Conservation (phyloP, 1,140 invertebrate species). For the Popillia japonica region DNA sequence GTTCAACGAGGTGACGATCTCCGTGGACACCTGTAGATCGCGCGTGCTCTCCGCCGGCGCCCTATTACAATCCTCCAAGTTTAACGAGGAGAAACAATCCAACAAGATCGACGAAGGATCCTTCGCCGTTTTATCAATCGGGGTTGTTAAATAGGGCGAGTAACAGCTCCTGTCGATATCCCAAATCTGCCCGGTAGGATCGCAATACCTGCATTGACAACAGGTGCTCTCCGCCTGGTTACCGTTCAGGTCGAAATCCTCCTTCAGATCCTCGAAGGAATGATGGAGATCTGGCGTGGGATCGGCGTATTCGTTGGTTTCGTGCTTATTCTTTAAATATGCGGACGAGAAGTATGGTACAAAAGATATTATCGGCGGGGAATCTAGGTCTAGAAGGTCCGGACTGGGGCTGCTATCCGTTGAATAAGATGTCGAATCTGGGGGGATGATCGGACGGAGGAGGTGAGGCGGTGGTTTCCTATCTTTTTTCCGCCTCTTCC, state of each 20-base stretch:
- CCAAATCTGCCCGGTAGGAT: conserved; percentile 80
- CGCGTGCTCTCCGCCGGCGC: conserved; percentile 58
- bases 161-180: conserved; percentile 69
- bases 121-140: conserved; percentile 37
- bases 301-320: too few species aligned
- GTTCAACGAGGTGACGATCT: conserved; percentile 79
- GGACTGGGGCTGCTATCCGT: conserved; percentile 61
- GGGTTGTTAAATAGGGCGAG: conserved; percentile 62
- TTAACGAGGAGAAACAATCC: conserved; percentile 45
- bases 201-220: conserved; percentile 82
- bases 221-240: conserved; percentile 52
- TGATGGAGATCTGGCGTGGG: conserved; percentile 55
- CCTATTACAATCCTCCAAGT: conserved; percentile 43
- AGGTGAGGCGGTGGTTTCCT: conserved; percentile 69
- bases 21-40: conserved; percentile 75
- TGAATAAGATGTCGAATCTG: conserved; percentile 55
- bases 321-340: too few species aligned
- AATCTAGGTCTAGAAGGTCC: conserved; percentile 52
- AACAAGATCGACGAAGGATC: conserved; percentile 26
- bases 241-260: conserved; percentile 57
- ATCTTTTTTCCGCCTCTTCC: conserved; percentile 89
- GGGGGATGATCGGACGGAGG: conserved; percentile 41
- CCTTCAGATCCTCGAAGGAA: conserved; percentile 60
- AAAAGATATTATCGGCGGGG: conserved; percentile 12
- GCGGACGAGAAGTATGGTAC: neutral